phyloP scores from a whole-genome alignment of 2,888 invertebrate genomes.

The Diarsia mendica region DNA sequence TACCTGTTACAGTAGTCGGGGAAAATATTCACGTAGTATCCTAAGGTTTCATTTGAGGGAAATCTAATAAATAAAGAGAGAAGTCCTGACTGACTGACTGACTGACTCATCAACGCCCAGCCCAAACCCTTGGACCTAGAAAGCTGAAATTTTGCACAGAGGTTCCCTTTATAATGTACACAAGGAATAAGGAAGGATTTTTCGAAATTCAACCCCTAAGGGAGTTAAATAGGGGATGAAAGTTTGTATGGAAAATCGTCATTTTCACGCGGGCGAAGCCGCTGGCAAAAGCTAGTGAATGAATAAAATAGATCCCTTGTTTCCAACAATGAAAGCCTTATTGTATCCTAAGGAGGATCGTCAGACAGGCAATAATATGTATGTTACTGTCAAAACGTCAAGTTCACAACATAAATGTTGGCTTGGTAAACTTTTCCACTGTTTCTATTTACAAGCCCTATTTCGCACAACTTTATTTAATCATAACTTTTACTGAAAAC shows the following conservation, averaged over 20 bases:
- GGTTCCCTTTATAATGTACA: too few species aligned
- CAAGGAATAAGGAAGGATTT: too few species aligned
- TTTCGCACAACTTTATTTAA: conserved; percentile 18
- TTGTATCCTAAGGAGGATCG: conserved; percentile 20
- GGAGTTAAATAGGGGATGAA: too few species aligned
- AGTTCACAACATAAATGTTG: conserved; percentile 23
- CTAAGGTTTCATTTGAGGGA: conserved; percentile 10
- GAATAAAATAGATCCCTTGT: conserved; percentile 9
- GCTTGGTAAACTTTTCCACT: conserved; percentile 8
- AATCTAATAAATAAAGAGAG: too few species aligned
- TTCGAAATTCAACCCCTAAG: too few species aligned
- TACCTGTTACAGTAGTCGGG: neutral
- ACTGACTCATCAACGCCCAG: too few species aligned
- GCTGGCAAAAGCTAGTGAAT: too few species aligned
- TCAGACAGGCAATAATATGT: conserved; percentile 30
- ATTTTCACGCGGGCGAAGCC: too few species aligned
- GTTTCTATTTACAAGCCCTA: conserved; percentile 38
- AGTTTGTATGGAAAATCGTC: too few species aligned
- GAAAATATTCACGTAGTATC: neutral
- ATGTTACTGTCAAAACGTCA: conserved; percentile 45
- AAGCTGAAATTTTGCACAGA: too few species aligned
- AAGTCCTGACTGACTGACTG: too few species aligned
- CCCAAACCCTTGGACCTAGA: too few species aligned
- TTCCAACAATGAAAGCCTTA: conserved; percentile 24
- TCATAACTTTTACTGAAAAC: conserved; percentile 8